phyloP scores from a whole-genome alignment of 2,888 invertebrate species.

The Aspidiotus destructor region DNA sequence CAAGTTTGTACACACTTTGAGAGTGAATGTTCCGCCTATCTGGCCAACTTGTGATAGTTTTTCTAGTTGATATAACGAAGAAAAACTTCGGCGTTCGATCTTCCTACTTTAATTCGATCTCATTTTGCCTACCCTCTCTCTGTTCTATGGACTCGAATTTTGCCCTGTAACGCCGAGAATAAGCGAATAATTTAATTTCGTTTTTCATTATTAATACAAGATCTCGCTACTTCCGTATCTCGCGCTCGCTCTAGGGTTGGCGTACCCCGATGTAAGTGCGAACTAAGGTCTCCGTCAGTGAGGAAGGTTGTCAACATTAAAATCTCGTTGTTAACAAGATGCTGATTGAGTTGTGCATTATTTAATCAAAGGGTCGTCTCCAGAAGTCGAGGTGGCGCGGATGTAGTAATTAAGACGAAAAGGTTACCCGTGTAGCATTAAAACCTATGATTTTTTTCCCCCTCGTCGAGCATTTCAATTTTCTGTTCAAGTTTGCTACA shows the following conservation, averaged over 20 bases:
- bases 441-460: too few relatives aligned
- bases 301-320: slow-evolving; percentile 6
- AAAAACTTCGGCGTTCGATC: too few relatives aligned
- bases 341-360: slow-evolving; percentile 24
- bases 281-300: not conserved
- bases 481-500: too few relatives aligned
- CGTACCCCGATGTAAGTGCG: not conserved
- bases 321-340: slow-evolving; percentile 8
- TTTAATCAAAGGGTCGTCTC: slow-evolving; percentile 16
- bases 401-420: slow-evolving; percentile 7
- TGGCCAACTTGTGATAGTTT: too few relatives aligned
- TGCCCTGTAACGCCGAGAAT: not conserved
- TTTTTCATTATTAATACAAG: slow-evolving; percentile 4
- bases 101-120: too few relatives aligned
- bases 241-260: not conserved
- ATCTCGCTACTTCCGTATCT: not conserved
- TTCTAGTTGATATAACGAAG: too few relatives aligned
- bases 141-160: too few relatives aligned
- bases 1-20: too few relatives aligned
- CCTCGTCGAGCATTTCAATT: too few relatives aligned
- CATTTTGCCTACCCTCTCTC: too few relatives aligned
- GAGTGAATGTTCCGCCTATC: too few relatives aligned
- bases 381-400: not conserved
- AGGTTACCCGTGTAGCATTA: not conserved
- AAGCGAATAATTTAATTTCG: not conserved